Evolutionary conservation across 2,113 vertebrate species (phyloP).

Genomic region (Actenoides hombroni): DNA sequence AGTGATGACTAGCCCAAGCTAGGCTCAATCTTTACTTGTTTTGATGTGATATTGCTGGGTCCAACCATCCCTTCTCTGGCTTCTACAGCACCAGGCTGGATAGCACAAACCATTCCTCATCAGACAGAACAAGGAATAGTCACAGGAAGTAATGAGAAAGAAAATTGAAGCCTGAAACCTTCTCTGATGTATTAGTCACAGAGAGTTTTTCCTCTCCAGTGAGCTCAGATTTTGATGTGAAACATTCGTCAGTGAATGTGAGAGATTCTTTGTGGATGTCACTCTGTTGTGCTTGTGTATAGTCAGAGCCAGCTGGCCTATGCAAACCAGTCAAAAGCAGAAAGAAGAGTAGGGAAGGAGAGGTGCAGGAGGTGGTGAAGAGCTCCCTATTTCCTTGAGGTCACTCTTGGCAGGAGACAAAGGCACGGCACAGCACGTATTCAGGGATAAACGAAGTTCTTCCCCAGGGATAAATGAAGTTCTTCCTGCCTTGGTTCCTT

Average conservation of each 20-base stretch:
- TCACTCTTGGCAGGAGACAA: neutral
- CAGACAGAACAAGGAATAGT: neutral
- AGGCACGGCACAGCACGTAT: rapidly evolving
- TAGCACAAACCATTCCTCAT: neutral
- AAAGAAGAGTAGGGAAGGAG: neutral
- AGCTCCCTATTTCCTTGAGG: neutral
- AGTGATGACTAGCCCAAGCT: neutral
- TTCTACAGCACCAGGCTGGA: neutral
- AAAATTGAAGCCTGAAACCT: neutral
- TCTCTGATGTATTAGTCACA: neutral
- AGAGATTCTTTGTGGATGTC: neutral
- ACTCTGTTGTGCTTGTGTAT: neutral
- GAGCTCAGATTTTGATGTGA: neutral
- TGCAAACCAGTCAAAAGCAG: neutral
- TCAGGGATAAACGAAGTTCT: neutral
- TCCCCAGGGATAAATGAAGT: neutral
- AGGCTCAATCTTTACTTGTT: neutral
- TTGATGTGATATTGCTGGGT: neutral
- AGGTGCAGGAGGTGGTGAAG: neutral
- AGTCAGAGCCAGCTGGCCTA: neutral
- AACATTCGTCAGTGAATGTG: neutral
- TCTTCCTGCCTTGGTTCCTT: neutral
- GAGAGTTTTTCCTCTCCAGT: neutral
- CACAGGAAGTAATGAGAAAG: neutral
- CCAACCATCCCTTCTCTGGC: neutral